Conservation (phyloP, 2,888 invertebrate species). For the Beris morrisii region DNA sequence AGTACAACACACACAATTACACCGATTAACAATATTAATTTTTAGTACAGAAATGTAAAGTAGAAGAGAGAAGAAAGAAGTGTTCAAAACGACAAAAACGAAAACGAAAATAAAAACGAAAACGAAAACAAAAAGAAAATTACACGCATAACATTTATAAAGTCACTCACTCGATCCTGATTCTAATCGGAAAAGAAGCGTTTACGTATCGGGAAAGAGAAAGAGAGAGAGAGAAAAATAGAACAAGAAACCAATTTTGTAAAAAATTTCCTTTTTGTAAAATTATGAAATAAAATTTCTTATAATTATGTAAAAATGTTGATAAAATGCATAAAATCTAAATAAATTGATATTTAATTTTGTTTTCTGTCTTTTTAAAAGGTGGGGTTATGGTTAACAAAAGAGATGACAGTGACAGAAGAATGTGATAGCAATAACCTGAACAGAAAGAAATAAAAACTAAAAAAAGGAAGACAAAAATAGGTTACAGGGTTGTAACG, state of each 20-base stretch:
- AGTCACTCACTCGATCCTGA: slow-evolving; percentile 32
- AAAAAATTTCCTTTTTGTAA: neutral
- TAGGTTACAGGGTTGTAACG: no score
- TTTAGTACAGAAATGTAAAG: neutral
- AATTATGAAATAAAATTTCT: neutral
- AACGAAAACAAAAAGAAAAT: slow-evolving; percentile 12
- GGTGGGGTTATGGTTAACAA: no score
- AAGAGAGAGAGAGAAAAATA: slow-evolving; percentile 55
- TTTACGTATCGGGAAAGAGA: slow-evolving; percentile 46
- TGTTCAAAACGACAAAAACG: neutral
- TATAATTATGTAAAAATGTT: neutral
- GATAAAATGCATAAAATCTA: neutral
- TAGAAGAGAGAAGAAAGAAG: slow-evolving; percentile 1
- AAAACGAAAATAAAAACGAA: slow-evolving; percentile 1
- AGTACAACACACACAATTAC: slow-evolving; percentile 11
- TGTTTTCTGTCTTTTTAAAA: no score
- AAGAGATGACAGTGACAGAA: no score
- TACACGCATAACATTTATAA: slow-evolving; percentile 11
- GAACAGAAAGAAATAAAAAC: no score
- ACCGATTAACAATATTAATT: slow-evolving; percentile 3
- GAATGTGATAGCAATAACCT: no score
- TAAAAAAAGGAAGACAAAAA: no score
- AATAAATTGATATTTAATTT: no score
- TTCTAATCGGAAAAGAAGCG: slow-evolving; percentile 27
- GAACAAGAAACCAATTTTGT: slow-evolving; percentile 29